These are phyloP conservation scores for Linnaemya vulpina DNA, from an alignment of 2,888 invertebrate genomes.

Conservation along the genomic window DNA sequence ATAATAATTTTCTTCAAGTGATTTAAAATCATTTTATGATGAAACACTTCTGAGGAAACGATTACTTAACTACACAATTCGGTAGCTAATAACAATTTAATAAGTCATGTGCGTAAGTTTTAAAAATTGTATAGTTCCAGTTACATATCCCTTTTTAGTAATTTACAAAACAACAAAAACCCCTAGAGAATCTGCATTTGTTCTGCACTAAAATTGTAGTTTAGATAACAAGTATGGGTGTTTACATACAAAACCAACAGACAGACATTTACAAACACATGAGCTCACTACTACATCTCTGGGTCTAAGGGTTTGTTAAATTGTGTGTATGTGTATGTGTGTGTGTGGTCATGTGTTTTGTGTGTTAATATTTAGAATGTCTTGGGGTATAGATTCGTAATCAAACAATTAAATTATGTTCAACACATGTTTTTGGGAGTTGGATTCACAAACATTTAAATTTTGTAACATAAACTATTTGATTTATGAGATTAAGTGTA, in stretches of 20 bases:
- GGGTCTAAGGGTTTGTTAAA: not conserved
- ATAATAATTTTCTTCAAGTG: no score
- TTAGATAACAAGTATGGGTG: no score
- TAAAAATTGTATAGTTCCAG: no score
- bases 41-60: no score
- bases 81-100: no score
- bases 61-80: no score
- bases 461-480: not conserved
- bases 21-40: no score
- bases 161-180: no score
- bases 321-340: not conserved
- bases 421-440: constrained; percentile 46
- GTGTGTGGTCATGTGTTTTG: not conserved
- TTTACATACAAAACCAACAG: not conserved
- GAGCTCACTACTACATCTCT: not conserved
- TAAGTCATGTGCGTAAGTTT: no score
- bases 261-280: not conserved
- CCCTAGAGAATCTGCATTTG: no score
- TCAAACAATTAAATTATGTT: constrained; percentile 63
- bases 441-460: not conserved
- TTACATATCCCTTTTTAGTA: no score
- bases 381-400: constrained; percentile 51
- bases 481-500: constrained; percentile 33
- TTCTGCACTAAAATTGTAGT: no score
- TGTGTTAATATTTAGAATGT: constrained; percentile 11